Base-by-base conservation (phyloP, 2,113 vertebrate species). In the Toxotes chatareus region DNA sequence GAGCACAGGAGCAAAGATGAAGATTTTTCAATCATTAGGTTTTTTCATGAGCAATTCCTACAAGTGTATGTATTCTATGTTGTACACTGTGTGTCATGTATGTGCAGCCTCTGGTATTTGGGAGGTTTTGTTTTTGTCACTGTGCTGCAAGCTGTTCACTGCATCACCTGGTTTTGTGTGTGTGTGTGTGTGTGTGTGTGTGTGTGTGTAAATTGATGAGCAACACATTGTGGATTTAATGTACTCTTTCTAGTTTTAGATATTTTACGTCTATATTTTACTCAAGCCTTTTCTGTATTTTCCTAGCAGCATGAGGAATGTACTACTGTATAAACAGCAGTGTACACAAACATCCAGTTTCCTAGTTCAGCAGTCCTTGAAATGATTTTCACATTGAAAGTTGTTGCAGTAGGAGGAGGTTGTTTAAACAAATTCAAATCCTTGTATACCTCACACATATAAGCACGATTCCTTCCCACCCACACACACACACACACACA, bases 381-480 rank as follows among this genome's bases (percentile, higher is more conserved):
- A 74, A 60, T 19, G 0, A 16, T 66, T 56, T 79, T 73, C 62
- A 56, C 72, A 69, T 31, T 21, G n/a, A 69, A 73, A 69, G 72
- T 40, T 53, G 40, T n/a, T 74, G 57, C 59, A 60, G 44, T 3
- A 66, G 44, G 2, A 71, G 59, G 55, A 75, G 46, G 53, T 51
- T 79, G 71, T 64, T 75, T 71, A 71, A 40, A 34, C 17, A 17
- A 14, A 19, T 34, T 59, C 16, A 79, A 55, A 40, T 68, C 27
- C 46, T 59, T 5, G 19, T 65, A 60, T 82, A 79, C 67, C 78
- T 79, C 72, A 68, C 70, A 73, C 63, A 61, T 65, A 65, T 61
- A 76, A 69, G 53, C 72, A 68, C 55, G 53, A 44, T 57, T 34
- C 42, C 47, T 9, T 44, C 34, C 38, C 16, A 57, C 7, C 40